Base-by-base conservation (phyloP, 2,797 vertebrate species). In the Sciurus vulgaris region DNA sequence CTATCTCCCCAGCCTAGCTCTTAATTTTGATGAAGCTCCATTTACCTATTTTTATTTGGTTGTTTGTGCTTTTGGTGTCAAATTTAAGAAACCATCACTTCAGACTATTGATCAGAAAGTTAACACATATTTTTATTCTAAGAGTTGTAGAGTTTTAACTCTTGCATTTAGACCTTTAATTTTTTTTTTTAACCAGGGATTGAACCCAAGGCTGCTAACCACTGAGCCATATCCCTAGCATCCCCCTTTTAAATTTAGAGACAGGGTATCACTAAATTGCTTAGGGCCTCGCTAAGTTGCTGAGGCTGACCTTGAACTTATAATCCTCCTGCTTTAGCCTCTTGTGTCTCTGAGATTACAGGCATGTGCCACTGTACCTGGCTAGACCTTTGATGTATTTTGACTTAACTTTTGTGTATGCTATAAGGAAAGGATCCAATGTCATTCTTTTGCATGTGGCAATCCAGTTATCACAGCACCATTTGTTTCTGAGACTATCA, bases 1-100 rank as follows among this genome's bases (percentile, higher is more conserved):
- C 38, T 38, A 38, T 38, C 38, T 38, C 38, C 38, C 38, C 38
- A 38, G 38, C 38, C 38, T 4, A 63, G 35, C 59, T 93, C 86
- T 95, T 95, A 83, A 96, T 86, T 86, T 96, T 93, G 70, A 90
- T 91, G 70, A 88, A 82, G 72, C 59, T 18, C 26, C 17, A 84
- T 96, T 94, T 83, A 89, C 67, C 51, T 97, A 33, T 13, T 54
- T 85, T 86, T 86, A 78, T 72, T 33, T 74, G 11, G 15, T 89
- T 84, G 44, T 22, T 89, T 95, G 33, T 85, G 35, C 56, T 96
- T 97, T 93, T 83, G 38, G 41, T 86, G 61, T 97, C 47, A 73
- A 51, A 85, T 47, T 49, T 93, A 87, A 97, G 94, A 95, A 91
- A 92, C 35, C 14, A 69, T 85, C 72, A 59, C 74, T 24, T 94